Percentiles rank a stretch among this genome's conserved stretches.
These are phyloP conservation scores for Agrilus planipennis DNA, from an alignment of 1,140 invertebrate genomes.

Conservation along the genomic window DNA sequence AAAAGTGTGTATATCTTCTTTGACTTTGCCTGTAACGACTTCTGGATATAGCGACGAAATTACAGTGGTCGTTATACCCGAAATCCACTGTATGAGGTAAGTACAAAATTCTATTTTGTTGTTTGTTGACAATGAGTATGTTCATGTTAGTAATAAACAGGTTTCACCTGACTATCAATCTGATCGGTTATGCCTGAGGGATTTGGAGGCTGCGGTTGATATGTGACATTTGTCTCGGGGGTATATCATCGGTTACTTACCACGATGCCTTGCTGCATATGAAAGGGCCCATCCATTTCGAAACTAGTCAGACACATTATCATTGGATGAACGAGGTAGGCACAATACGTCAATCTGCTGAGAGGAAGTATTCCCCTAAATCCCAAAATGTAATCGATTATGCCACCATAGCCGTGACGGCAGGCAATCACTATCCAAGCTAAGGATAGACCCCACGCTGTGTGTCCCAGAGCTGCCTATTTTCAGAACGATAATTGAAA, in stretches of 20 bases:
- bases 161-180: neutral
- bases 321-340: conserved; percentile 80
- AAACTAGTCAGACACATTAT: conserved; percentile 68
- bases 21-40: no score
- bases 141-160: neutral
- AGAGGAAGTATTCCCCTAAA: conserved; percentile 69
- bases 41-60: no score
- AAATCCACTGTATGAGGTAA: no score
- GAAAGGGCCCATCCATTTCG: conserved; percentile 62
- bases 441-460: conserved; percentile 61
- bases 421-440: conserved; percentile 75
- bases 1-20: no score
- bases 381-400: conserved; percentile 62
- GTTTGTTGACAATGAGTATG: no score
- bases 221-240: neutral
- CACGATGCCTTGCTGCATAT: conserved; percentile 58
- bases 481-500: no score
- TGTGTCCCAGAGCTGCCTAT: conserved; percentile 46
- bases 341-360: conserved; percentile 80
- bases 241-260: conserved; percentile 42
- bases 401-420: conserved; percentile 59
- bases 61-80: no score
- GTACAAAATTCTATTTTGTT: no score
- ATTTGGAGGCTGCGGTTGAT: neutral
- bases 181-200: neutral